phyloP scores from a whole-genome alignment of 2,797 vertebrate species.

The Hylomyscus alleni region DNA sequence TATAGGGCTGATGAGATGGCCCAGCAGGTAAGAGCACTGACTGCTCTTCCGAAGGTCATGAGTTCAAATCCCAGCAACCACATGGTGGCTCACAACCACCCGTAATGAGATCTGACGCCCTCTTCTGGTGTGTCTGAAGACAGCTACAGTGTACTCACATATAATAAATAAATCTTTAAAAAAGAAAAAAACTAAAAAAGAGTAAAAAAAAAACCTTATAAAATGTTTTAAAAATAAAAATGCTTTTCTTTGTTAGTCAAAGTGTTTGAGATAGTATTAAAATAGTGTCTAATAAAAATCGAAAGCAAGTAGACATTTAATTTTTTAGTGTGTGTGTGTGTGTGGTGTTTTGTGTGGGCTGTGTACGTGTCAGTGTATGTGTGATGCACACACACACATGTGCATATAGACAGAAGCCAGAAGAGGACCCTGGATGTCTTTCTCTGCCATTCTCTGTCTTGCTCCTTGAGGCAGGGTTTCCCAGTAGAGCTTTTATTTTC shows the following conservation, averaged over 20 bases:
- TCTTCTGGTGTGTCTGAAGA: too few species aligned
- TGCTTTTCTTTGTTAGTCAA: slow-evolving; percentile 90
- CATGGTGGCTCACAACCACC: too few species aligned
- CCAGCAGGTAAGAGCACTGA: too few species aligned
- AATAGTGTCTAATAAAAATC: slow-evolving; percentile 90
- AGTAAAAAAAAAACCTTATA: slow-evolving; percentile 53
- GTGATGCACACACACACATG: neutral
- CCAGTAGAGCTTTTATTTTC: neutral
- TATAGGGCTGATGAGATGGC: too few species aligned
- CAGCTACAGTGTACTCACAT: too few species aligned
- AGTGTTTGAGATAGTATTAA: slow-evolving; percentile 93
- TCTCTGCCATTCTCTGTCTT: neutral
- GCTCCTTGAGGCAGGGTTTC: neutral
- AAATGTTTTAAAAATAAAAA: slow-evolving; percentile 80
- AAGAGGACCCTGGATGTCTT: neutral
- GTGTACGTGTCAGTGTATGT: neutral
- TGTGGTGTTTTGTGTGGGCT: neutral
- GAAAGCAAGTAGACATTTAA: neutral
- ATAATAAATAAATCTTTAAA: too few species aligned
- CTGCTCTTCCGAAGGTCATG: too few species aligned
- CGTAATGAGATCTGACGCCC: too few species aligned
- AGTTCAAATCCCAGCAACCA: too few species aligned
- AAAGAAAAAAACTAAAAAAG: too few species aligned
- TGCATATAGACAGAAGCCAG: neutral
- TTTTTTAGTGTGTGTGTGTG: neutral